These are phyloP conservation scores for Martes martes DNA, from an alignment of 2,113 vertebrate species.

Conservation along the genomic window DNA sequence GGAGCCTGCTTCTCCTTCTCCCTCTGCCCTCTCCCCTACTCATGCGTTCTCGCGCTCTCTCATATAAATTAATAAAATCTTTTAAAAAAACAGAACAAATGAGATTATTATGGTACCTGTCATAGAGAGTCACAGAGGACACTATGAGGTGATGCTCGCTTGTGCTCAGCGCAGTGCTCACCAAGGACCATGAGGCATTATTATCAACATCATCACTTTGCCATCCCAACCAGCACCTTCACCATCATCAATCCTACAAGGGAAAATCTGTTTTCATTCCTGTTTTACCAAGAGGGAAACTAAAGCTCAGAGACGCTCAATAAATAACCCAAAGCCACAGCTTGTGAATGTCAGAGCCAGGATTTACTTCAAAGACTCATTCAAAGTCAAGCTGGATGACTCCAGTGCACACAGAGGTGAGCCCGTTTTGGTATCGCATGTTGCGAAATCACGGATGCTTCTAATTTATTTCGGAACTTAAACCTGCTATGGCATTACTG, in stretches of 20 bases:
- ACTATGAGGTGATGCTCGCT: rapidly evolving
- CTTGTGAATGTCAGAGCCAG: background rate
- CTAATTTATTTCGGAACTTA: background rate
- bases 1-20: background rate
- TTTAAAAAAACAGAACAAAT: background rate
- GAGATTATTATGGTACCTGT: background rate
- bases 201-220: background rate
- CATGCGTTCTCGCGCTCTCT: background rate
- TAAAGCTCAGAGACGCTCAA: background rate
- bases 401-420: background rate
- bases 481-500: background rate
- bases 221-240: background rate
- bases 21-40: background rate
- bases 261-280: background rate
- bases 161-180: rapidly evolving
- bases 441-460: background rate
- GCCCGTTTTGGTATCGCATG: no score
- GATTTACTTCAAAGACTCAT: background rate
- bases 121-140: background rate
- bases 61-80: background rate
- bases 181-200: background rate
- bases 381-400: background rate
- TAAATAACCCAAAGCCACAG: background rate
- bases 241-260: background rate
- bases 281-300: background rate